Evolutionary conservation across 2,888 invertebrate genomes (phyloP).

Genomic region (Coenonympha glycerion): DNA sequence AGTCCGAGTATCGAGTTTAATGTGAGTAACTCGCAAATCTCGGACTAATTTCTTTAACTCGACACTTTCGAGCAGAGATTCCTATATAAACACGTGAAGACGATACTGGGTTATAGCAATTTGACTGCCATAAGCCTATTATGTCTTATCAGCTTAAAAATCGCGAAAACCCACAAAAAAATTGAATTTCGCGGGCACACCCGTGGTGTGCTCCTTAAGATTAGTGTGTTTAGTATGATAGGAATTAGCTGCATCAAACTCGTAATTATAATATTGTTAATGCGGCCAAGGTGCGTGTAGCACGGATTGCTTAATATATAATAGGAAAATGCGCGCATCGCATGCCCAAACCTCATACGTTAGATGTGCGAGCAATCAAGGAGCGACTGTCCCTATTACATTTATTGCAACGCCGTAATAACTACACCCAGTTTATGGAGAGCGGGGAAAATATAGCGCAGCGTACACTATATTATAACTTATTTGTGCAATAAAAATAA

Average conservation of each 20-base stretch:
- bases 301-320: conserved; percentile 1
- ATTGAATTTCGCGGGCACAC: too few species aligned
- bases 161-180: too few species aligned
- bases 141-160: too few species aligned
- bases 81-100: too few species aligned
- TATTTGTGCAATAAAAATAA: background rate
- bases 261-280: background rate
- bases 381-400: conserved; percentile 13
- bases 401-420: conserved; percentile 10
- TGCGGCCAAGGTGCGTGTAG: background rate
- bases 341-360: conserved; percentile 11
- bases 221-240: background rate
- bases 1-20: too few species aligned
- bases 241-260: background rate
- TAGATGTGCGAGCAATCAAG: conserved; percentile 9
- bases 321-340: conserved; percentile 8
- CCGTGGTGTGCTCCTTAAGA: too few species aligned
- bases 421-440: conserved; percentile 5
- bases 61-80: too few species aligned
- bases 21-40: too few species aligned
- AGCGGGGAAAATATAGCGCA: background rate
- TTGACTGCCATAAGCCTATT: too few species aligned
- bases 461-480: background rate
- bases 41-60: too few species aligned
- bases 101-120: too few species aligned